A percentile compares a stretch with the other conserved stretches of the same genome.
These are phyloP conservation scores for Metopia argyrocephala DNA, from an alignment of 2,888 invertebrate genomes.

Conservation along the genomic window DNA sequence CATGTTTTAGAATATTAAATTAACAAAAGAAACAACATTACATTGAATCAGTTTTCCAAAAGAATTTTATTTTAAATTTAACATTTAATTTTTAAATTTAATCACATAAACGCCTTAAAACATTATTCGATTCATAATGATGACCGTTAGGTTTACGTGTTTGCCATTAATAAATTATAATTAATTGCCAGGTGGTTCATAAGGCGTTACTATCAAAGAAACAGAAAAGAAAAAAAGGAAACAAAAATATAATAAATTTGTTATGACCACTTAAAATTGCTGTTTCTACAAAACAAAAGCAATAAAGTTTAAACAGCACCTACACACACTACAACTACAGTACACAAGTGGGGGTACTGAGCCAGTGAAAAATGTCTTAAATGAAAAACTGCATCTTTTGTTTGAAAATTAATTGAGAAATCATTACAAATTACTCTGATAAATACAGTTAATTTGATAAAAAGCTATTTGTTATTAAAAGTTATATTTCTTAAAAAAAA, in stretches of 20 bases:
- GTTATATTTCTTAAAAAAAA: neutral
- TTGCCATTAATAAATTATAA: constrained; percentile 62
- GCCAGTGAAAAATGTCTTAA: neutral
- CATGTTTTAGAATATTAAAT: constrained; percentile 40
- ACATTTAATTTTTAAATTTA: constrained; percentile 12
- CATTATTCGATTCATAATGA: neutral
- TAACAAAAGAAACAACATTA: no score
- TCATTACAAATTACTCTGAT: constrained; percentile 36
- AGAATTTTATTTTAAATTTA: constrained; percentile 28
- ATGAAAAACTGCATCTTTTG: neutral
- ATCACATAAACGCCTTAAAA: neutral
- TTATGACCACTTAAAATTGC: constrained; percentile 49
- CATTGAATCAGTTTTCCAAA: neutral
- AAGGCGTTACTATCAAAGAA: constrained; percentile 62
- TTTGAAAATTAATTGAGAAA: constrained; percentile 45
- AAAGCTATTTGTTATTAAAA: constrained; percentile 30
- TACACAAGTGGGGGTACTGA: no score
- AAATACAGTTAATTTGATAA: constrained; percentile 50
- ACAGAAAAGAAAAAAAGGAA: constrained; percentile 18
- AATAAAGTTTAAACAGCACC: constrained; percentile 41
- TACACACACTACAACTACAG: constrained; percentile 15
- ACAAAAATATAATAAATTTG: neutral
- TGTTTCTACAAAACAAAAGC: neutral
- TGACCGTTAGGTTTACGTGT: constrained; percentile 61
- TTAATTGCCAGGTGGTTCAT: constrained; percentile 64